Percentiles rank a stretch among this genome's conserved stretches.
Conservation (phyloP, 2,113 vertebrate genomes). For the Perca fluviatilis region DNA sequence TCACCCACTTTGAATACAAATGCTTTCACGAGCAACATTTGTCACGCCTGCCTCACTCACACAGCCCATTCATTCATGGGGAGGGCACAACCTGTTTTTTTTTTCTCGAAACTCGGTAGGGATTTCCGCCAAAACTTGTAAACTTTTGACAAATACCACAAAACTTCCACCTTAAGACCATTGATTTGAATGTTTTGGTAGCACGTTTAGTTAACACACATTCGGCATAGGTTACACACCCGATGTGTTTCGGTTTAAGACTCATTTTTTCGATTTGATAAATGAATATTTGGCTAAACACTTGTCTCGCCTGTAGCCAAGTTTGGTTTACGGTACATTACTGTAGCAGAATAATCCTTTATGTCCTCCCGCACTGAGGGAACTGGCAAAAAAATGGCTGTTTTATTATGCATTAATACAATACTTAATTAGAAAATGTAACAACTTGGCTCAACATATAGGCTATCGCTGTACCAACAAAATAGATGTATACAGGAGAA, state of each 20-base stretch:
- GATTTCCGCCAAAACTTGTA: slow-evolving; percentile 55
- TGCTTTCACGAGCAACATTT: slow-evolving; percentile 50
- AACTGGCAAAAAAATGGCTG: background rate
- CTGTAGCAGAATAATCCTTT: background rate
- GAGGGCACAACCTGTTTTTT: slow-evolving; percentile 39
- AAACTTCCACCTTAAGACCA: slow-evolving; percentile 16
- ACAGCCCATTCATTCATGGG: slow-evolving; percentile 48
- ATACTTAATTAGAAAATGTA: background rate
- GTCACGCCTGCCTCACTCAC: slow-evolving; percentile 59
- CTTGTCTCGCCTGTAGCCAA: background rate
- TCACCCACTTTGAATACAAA: slow-evolving; percentile 51
- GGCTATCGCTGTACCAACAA: background rate
- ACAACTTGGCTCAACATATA: background rate
- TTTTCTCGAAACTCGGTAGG: slow-evolving; percentile 6
- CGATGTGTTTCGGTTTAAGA: slow-evolving; percentile 22
- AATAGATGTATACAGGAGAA: background rate
- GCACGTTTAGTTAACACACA: background rate
- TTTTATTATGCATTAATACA: background rate
- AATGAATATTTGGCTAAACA: background rate
- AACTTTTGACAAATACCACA: background rate
- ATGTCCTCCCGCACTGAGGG: background rate
- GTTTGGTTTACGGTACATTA: background rate
- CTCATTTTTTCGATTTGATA: background rate
- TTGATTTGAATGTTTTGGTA: background rate
- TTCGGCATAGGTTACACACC: background rate